Percentiles rank a stretch among this genome's conserved stretches.
Evolutionary conservation across 2,113 vertebrate genomes (phyloP).

Genomic region (Zapornia atra): DNA sequence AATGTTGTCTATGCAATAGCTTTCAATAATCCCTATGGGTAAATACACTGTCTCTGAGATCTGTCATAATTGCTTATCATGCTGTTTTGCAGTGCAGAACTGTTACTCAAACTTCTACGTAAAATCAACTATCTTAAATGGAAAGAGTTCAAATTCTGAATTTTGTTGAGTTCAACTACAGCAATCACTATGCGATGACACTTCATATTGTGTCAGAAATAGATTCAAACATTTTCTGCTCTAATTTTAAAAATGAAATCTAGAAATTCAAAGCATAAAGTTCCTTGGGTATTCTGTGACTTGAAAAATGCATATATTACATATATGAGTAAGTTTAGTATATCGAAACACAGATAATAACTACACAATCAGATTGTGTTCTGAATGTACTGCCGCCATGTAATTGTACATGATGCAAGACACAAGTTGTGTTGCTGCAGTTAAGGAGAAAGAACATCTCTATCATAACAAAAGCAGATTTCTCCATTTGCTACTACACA

Average conservation of each 20-base stretch:
- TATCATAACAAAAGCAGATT: not conserved
- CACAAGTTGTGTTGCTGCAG: not conserved
- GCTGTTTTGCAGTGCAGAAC: not conserved
- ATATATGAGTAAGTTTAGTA: not conserved
- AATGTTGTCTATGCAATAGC: slow-evolving; percentile 94
- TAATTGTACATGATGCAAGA: not conserved
- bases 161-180: not conserved
- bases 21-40: slow-evolving; percentile 98
- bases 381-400: not conserved
- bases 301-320: not conserved
- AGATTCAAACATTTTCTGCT: not conserved
- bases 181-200: not conserved
- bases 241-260: not conserved
- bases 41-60: not conserved
- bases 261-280: not conserved
- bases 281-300: not conserved
- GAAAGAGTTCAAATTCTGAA: not conserved
- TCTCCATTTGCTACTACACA: not conserved
- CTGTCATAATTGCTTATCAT: not conserved
- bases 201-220: not conserved
- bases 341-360: not conserved
- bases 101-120: not conserved
- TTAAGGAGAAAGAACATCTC: not conserved
- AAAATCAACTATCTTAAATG: not conserved
- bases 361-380: not conserved